phyloP scores from a whole-genome alignment of 23 tunicate genomes.

The Ascidia mentula region DNA sequence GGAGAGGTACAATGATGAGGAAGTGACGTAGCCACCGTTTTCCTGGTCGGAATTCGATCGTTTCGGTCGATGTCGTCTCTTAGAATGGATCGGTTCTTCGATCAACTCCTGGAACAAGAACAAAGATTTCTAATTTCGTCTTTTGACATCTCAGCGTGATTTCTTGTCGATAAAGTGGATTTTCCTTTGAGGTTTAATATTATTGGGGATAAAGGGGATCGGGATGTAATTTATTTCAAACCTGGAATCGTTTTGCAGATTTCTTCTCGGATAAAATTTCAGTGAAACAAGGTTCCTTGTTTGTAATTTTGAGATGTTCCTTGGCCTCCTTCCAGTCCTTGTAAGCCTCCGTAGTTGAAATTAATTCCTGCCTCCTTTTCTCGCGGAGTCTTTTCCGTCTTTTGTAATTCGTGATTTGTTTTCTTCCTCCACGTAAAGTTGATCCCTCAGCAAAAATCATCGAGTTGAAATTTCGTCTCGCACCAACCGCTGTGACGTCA shows the following conservation, averaged over 20 bases:
- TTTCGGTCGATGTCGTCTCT: background rate
- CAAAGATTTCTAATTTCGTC: no score
- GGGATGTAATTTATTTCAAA: background rate
- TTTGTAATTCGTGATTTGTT: background rate
- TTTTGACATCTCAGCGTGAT: no score
- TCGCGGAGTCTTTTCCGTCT: background rate
- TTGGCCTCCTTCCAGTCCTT: constrained; percentile 11
- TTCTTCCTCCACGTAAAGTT: no score
- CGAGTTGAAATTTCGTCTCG: no score
- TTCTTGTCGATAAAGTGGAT: no score
- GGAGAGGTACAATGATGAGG: constrained; percentile 2
- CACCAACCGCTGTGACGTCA: no score
- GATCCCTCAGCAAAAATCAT: no score
- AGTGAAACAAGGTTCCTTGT: constrained; percentile 5
- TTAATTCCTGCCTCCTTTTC: background rate
- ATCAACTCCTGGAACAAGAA: background rate
- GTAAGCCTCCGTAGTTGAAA: background rate
- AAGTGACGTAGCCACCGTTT: background rate
- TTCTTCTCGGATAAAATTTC: background rate
- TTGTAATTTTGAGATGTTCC: background rate
- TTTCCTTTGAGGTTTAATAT: no score
- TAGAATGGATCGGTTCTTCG: background rate
- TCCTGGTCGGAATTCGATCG: background rate
- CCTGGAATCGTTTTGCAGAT: background rate
- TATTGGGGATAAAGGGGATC: no score